Evolutionary conservation across 2,797 vertebrate species (phyloP).

Genomic region (Malurus splendens): DNA sequence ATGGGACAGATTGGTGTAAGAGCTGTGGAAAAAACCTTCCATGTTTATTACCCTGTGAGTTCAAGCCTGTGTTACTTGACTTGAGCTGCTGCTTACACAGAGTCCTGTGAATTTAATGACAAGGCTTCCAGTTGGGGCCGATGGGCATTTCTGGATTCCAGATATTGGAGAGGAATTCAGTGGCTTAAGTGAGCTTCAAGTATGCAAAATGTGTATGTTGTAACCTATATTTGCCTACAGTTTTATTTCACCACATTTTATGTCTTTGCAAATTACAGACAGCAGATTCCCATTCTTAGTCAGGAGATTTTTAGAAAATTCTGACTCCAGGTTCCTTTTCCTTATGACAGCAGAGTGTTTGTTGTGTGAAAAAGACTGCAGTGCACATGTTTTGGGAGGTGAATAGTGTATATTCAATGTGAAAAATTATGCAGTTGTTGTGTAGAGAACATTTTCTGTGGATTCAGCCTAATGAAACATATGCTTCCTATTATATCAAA

Average conservation of each 20-base stretch:
- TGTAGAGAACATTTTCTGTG: slow-evolving; percentile 35
- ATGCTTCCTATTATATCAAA: slow-evolving; percentile 64
- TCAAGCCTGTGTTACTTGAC: neutral
- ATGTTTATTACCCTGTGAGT: neutral
- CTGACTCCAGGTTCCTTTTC: neutral
- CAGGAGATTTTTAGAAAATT: neutral
- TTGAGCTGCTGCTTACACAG: neutral
- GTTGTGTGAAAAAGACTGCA: neutral
- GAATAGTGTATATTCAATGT: neutral
- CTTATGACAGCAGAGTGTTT: neutral
- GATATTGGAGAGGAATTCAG: neutral
- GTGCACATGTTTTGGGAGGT: neutral
- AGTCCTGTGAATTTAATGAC: neutral
- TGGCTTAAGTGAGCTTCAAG: neutral
- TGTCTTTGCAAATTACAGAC: neutral
- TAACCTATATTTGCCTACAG: neutral
- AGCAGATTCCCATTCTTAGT: neutral
- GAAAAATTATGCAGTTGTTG: slow-evolving; percentile 28
- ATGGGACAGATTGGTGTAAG: neutral
- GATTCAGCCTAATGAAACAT: slow-evolving; percentile 58
- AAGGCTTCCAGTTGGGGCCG: neutral
- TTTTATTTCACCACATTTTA: neutral
- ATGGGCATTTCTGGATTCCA: neutral
- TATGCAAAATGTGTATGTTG: neutral
- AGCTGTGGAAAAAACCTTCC: neutral